Percentiles rank a stretch among this genome's conserved stretches.
phyloP scores from a whole-genome alignment of 2,888 invertebrate genomes.

The Abrostola triplasia region DNA sequence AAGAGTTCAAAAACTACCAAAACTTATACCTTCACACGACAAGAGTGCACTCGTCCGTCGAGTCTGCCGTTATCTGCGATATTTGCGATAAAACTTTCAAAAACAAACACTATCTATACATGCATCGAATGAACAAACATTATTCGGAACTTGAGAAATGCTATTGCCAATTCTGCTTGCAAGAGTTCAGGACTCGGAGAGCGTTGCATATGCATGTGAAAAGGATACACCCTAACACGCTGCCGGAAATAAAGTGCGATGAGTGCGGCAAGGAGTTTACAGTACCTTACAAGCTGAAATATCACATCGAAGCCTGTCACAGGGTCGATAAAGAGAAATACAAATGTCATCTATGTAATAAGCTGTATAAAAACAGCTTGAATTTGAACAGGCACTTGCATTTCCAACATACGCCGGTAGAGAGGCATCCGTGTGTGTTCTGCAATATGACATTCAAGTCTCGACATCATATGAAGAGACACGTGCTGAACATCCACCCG shows the following conservation, averaged over 20 bases:
- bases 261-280: conserved; percentile 80
- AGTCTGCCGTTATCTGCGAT: conserved; percentile 79
- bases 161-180: conserved; percentile 81
- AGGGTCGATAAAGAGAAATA: conserved; percentile 74
- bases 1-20: conserved; percentile 84
- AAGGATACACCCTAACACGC: conserved; percentile 75
- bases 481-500: conserved; percentile 82
- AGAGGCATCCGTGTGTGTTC: conserved; percentile 80
- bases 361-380: conserved; percentile 77
- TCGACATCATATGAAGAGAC: conserved; percentile 82
- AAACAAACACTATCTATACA: conserved; percentile 84
- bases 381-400: conserved; percentile 79
- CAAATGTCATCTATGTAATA: conserved; percentile 78
- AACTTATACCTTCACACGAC: conserved; percentile 82
- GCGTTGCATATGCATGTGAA: conserved; percentile 83
- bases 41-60: conserved; percentile 80
- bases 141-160: conserved; percentile 83
- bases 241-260: conserved; percentile 80
- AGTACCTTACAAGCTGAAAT: conserved; percentile 79
- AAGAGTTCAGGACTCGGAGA: conserved; percentile 79
- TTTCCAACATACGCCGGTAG: conserved; percentile 78
- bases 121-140: conserved; percentile 85
- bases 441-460: conserved; percentile 84
- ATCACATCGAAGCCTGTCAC: conserved; percentile 78
- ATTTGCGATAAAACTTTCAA: conserved; percentile 83